These are phyloP conservation scores for Paramuricea clavata DNA, from an alignment of 92 coral and sea anemone genomes.

Conservation along the genomic window DNA sequence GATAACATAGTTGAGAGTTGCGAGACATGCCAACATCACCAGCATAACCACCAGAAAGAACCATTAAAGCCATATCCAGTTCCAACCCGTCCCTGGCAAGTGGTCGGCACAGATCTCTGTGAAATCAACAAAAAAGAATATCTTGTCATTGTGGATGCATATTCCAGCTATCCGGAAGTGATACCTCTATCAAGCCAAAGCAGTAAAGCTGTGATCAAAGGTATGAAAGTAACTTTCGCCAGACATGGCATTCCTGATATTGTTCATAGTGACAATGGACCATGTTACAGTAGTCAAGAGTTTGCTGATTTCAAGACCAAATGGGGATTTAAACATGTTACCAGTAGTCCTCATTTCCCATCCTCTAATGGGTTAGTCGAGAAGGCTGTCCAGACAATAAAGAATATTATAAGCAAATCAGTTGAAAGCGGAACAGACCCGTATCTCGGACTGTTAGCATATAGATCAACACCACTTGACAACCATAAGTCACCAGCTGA, in stretches of 20 bases:
- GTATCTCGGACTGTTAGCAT: too few species aligned
- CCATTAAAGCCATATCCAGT: constrained; percentile 15
- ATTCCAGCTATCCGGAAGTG: constrained; percentile 18
- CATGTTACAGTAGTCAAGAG: too few species aligned
- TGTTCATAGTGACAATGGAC: constrained; percentile 23
- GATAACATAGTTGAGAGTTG: not conserved
- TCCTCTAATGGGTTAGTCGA: constrained; percentile 6
- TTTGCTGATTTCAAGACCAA: too few species aligned
- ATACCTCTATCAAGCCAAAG: constrained; percentile 9
- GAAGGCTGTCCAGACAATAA: constrained; percentile 2
- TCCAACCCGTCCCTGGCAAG: constrained; percentile 20
- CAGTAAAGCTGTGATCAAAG: too few species aligned
- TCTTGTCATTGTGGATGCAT: constrained; percentile 25
- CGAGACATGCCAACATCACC: constrained; percentile 10
- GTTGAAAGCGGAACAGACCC: too few species aligned
- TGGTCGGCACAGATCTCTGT: constrained; percentile 19
- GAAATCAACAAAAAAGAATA: constrained; percentile 14
- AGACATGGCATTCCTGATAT: constrained; percentile 27
- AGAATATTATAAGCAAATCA: not conserved
- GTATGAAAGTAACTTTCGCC: too few species aligned
- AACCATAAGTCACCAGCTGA: too few species aligned
- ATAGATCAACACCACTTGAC: too few species aligned
- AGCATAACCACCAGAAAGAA: constrained; percentile 5
- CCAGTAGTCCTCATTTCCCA: not conserved
- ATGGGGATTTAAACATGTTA: constrained; percentile 3